Base-by-base conservation (phyloP, 2,113 vertebrate genomes). In the Morone saxatilis region DNA sequence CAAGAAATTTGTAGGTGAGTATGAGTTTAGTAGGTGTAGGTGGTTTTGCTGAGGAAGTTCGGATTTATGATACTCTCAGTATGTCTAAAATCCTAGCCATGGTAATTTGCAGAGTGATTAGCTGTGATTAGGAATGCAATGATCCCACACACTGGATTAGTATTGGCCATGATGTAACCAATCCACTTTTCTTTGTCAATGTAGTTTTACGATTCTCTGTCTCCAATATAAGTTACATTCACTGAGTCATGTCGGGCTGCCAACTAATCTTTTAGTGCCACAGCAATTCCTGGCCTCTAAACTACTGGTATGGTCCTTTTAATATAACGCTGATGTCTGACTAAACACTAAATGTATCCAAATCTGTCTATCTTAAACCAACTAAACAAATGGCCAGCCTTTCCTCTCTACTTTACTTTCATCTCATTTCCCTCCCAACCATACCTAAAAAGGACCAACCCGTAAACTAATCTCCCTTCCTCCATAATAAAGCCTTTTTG, bases 391-490 rank as follows among this genome's bases (percentile, higher is more conserved):
- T 38, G 31, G 31, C 31, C 13, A 1, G 16, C 43, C 4, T 19
- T 38, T 31, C 16, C 47, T n/a, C n/a, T 60, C 20, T 48, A 9
- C 20, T 20, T 16, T 63, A 8, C 7, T 47, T 38, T 57, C 31
- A 2, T 31, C 31, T 31, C 31, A 3, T 31, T 31, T 19, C 7
- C 54, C 20, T 63, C 31, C 17, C 20, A 40, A 59, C 48, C 57
- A 75, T 2, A n/a, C 41, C 67, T 78, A 20, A 66, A 80, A 65
- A 84, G 25, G 20, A 72, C n/a, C 17, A 45, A 10, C 25, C 63
- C 16, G 31, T 51, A 54, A 59, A 69, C 57, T 38, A 59, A 74
- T 76, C 22, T 22, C 19, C 43, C 36, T 59, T 31, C 31, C 31
- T 31, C 31, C 60, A 13, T 59, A 57, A 80, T 70, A 65, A 80